Conservation (phyloP, 2,797 vertebrate species). For the Malurus leucopterus region DNA sequence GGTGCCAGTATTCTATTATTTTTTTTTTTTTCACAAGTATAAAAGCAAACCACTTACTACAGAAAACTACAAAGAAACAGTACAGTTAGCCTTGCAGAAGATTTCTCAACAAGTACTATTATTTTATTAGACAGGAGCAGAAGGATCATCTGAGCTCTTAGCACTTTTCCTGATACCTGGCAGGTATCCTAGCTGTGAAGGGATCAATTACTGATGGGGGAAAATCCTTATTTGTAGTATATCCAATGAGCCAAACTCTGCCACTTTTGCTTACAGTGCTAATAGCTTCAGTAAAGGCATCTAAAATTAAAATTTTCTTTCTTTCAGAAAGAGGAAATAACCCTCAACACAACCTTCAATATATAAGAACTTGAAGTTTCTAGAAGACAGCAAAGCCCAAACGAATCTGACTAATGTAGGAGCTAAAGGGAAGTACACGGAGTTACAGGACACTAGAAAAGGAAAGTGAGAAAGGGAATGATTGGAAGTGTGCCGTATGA, state of each 20-base stretch:
- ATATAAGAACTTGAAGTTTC: not conserved
- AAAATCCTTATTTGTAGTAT: not conserved
- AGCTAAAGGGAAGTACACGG: not conserved
- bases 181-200: not conserved
- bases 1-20: conserved; percentile 12
- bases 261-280: not conserved
- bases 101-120: not conserved
- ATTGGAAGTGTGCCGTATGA: not conserved
- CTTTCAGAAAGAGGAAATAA: not conserved
- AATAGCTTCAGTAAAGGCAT: not conserved
- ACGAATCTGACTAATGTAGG: not conserved
- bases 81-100: not conserved
- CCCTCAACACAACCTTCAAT: not conserved
- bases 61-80: not conserved
- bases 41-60: not conserved
- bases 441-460: not conserved
- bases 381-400: not conserved
- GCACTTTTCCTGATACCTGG: not conserved
- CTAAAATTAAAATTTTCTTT: not conserved
- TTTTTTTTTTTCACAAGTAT: not conserved
- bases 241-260: not conserved
- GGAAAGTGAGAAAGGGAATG: not conserved
- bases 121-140: not conserved
- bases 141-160: not conserved
- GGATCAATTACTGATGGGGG: not conserved